Conservation (phyloP, 1,140 invertebrate species). For the Trichomalopsis sarcophagae region DNA sequence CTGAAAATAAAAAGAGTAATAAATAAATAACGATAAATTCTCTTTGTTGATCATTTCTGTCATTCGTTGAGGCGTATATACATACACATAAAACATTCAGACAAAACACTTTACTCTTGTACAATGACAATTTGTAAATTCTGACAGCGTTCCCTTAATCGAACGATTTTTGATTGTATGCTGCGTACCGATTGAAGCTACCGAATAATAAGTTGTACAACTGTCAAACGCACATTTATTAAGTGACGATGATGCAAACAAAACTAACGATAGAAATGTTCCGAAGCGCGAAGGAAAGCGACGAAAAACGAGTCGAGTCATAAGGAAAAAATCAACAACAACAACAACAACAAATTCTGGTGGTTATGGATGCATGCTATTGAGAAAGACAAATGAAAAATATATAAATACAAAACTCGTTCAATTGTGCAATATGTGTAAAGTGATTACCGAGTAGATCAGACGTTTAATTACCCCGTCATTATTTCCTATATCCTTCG, state of each 20-base stretch:
- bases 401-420: slow-evolving; percentile 42
- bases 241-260: slow-evolving; percentile 11
- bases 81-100: slow-evolving; percentile 6
- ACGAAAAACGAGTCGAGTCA: not conserved
- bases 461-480: slow-evolving; percentile 22
- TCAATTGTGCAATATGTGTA: slow-evolving; percentile 50
- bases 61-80: slow-evolving; percentile 25
- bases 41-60: slow-evolving; percentile 39
- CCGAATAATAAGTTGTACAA: slow-evolving; percentile 43
- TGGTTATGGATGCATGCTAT: slow-evolving; percentile 38
- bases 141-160: slow-evolving; percentile 47
- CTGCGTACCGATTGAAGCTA: slow-evolving; percentile 42
- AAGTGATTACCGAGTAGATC: slow-evolving; percentile 46
- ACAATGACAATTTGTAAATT: slow-evolving; percentile 39
- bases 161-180: slow-evolving; percentile 47
- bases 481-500: not conserved
- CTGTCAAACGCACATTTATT: slow-evolving; percentile 48
- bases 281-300: not conserved
- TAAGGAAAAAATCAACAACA: not conserved
- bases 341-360: slow-evolving; percentile 11
- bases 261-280: not conserved
- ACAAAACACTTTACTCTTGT: slow-evolving; percentile 22
- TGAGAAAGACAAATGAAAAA: slow-evolving; percentile 30
- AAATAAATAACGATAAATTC: slow-evolving; percentile 32
- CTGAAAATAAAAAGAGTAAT: slow-evolving; percentile 40